Evolutionary conservation across 2,888 invertebrate species (phyloP).

Genomic region (Ormyrus rosae): DNA sequence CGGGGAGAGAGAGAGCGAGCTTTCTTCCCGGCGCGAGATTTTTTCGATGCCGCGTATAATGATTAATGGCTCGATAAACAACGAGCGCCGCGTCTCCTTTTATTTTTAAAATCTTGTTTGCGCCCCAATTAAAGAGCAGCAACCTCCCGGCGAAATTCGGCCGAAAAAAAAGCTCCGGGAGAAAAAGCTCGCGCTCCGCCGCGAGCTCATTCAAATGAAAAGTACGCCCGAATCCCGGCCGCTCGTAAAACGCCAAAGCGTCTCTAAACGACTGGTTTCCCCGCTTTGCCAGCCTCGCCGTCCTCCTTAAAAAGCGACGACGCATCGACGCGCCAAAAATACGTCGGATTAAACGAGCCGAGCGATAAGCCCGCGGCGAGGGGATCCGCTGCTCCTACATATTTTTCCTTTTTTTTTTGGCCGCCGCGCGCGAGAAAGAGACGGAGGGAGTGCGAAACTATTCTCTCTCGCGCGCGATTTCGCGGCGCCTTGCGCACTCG

Average conservation of each 20-base stretch:
- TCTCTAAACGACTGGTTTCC: no score
- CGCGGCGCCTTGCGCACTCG: conserved; percentile 55
- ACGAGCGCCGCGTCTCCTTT: no score
- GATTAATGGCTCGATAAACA: no score
- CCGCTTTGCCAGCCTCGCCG: no score
- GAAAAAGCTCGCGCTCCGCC: neutral
- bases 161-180: neutral
- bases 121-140: no score
- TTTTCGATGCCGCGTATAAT: no score
- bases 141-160: neutral
- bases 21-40: no score
- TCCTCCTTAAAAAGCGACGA: conserved; percentile 11
- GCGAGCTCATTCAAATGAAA: conserved; percentile 35
- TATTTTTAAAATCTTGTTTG: no score
- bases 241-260: conserved; percentile 23
- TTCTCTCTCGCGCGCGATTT: neutral
- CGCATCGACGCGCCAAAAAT: conserved; percentile 57
- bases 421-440: neutral
- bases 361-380: conserved; percentile 26
- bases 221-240: conserved; percentile 25
- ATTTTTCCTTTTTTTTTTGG: conserved; percentile 7
- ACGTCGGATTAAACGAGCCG: conserved; percentile 50
- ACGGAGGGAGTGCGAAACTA: conserved; percentile 1
- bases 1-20: no score
- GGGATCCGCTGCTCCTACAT: neutral